phyloP scores from a whole-genome alignment of 2,113 vertebrate species.

The Procavia capensis region DNA sequence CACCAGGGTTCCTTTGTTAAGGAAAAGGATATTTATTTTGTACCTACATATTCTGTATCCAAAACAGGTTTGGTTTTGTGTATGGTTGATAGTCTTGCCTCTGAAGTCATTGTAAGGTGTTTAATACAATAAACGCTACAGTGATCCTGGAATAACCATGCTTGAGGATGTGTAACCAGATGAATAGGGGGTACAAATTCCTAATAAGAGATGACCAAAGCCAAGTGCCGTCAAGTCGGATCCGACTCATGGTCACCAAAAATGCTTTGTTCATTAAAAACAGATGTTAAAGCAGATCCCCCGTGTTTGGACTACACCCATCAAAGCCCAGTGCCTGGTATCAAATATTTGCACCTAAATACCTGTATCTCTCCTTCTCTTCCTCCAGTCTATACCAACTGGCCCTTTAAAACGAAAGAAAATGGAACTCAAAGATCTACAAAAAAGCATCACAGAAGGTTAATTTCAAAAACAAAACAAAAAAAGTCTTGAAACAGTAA shows the following conservation, averaged over 20 bases:
- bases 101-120: not conserved
- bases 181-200: not conserved
- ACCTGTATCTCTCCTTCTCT: not conserved
- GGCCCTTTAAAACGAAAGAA: conserved; percentile 1
- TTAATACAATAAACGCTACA: conserved; percentile 50
- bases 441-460: not conserved
- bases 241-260: too few relatives aligned
- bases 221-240: too few relatives aligned
- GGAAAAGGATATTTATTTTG: conserved; percentile 29
- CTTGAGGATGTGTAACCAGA: not conserved
- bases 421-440: not conserved
- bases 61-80: not conserved
- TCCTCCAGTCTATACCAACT: not conserved
- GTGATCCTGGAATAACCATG: not conserved
- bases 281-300: not conserved
- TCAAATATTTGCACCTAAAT: not conserved
- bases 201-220: not conserved
- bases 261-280: conserved; percentile 7
- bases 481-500: not conserved
- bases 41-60: not conserved
- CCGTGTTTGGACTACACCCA: not conserved
- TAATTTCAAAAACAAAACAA: too few relatives aligned
- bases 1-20: too few relatives aligned
- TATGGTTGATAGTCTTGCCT: conserved; percentile 10
- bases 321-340: not conserved